A percentile compares a stretch with the other conserved stretches of the same genome.
These are phyloP conservation scores for Rhynchomys soricoides DNA, from an alignment of 2,113 vertebrate genomes.

Conservation along the genomic window DNA sequence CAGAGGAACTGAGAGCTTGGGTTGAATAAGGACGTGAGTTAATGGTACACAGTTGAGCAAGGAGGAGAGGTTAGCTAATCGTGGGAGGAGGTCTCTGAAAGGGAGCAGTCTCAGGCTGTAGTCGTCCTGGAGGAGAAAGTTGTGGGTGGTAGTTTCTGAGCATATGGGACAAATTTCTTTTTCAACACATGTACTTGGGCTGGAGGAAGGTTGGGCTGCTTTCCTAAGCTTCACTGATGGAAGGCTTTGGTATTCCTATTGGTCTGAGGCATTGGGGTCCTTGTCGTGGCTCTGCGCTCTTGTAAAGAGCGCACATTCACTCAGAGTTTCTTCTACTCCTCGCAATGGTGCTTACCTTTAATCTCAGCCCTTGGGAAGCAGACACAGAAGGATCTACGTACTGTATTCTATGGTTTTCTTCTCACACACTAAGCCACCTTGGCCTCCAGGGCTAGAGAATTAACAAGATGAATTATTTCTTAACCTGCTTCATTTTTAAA, in stretches of 20 bases:
- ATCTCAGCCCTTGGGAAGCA: not conserved
- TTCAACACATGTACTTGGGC: not conserved
- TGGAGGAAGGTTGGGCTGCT: not conserved
- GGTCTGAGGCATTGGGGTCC: not conserved
- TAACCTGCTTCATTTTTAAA: not conserved
- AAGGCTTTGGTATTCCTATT: too few relatives aligned
- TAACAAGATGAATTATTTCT: not conserved
- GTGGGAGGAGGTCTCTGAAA: not conserved
- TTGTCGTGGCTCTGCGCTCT: not conserved
- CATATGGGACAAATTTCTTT: not conserved
- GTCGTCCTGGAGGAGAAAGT: not conserved
- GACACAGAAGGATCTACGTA: not conserved
- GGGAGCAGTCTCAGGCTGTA: not conserved
- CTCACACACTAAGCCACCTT: not conserved
- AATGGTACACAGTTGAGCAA: not conserved
- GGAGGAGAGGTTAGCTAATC: not conserved
- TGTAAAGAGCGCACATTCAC: not conserved
- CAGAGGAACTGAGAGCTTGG: too few relatives aligned
- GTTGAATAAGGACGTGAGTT: not conserved
- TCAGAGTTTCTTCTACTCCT: too few relatives aligned
- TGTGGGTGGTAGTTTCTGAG: not conserved
- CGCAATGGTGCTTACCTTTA: too few relatives aligned
- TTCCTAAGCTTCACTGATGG: not conserved
- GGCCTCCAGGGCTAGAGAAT: not conserved
- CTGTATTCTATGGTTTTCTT: not conserved